phyloP scores from a whole-genome alignment of 1,140 invertebrate species.

The Drosophila ohnishii region DNA sequence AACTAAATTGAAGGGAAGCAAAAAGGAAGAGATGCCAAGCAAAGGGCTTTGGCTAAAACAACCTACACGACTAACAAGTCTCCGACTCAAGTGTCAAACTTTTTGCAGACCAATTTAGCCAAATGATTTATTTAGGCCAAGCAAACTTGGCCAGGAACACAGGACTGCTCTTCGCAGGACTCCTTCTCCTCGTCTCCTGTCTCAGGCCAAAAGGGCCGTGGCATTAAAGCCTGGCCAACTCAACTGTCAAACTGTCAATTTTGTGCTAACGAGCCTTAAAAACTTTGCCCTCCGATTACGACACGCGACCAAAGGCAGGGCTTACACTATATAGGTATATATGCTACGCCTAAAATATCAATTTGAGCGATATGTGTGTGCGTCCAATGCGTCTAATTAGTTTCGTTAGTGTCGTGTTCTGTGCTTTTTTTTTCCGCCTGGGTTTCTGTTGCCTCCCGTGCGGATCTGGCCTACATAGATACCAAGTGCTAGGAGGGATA shows the following conservation, averaged over 20 bases:
- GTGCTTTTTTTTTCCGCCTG: slow-evolving; percentile 31
- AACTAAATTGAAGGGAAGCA: slow-evolving; percentile 4
- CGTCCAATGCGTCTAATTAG: slow-evolving; percentile 74
- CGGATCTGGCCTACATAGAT: slow-evolving; percentile 67
- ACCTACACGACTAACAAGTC: slow-evolving; percentile 74
- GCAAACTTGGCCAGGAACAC: slow-evolving; percentile 19
- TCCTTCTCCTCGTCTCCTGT: not conserved
- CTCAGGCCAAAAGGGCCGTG: slow-evolving; percentile 58
- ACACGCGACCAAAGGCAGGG: slow-evolving; percentile 31
- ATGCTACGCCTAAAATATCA: slow-evolving; percentile 70
- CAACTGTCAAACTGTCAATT: slow-evolving; percentile 83
- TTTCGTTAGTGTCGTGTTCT: slow-evolving; percentile 74
- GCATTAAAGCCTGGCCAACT: slow-evolving; percentile 80
- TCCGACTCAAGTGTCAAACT: slow-evolving; percentile 77
- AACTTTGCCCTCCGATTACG: slow-evolving; percentile 63
- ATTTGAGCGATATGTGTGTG: slow-evolving; percentile 74
- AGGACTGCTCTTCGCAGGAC: slow-evolving; percentile 7
- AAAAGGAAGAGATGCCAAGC: not conserved
- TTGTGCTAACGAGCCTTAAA: slow-evolving; percentile 81
- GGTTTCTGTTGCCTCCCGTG: slow-evolving; percentile 21
- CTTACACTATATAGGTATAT: slow-evolving; percentile 10
- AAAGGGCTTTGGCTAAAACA: slow-evolving; percentile 29
- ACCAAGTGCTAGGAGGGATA: slow-evolving; percentile 22
- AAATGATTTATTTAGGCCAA: slow-evolving; percentile 81
- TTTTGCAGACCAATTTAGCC: slow-evolving; percentile 81